Base-by-base conservation (phyloP, 2,113 vertebrate genomes). In the Nymphicus hollandicus region DNA sequence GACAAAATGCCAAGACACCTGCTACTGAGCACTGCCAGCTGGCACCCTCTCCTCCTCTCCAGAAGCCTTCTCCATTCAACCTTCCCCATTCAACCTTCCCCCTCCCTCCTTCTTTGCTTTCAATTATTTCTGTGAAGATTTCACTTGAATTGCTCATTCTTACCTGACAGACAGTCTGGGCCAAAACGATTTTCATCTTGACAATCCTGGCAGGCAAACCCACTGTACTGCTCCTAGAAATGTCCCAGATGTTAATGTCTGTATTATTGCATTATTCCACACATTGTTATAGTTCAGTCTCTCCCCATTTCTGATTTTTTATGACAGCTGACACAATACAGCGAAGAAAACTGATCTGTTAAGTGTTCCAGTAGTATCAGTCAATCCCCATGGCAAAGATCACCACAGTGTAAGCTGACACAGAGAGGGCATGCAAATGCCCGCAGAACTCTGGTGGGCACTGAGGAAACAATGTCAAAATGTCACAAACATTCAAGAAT, bases 201-300 rank as follows among this genome's bases (percentile, higher is more conserved):
- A 96, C 99, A 99, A 6, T 98, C 95, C 84, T 99, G 98, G 96
- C 99, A 99, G 61, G 98, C 98, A 61, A 98, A 98, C 5, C 99
- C 99, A 6, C 98, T 92, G 91, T 98, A 99, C 17, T 97, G 98
- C 4, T 98, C 98, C 99, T 99, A 81, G 87, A 90, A 65, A 89
- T 16, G 19, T 88, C 28, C n/a, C 63, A 93, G 25, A 16, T 52
- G 39, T 94, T 92, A 97, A 16, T 80, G 87, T 68, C 60, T 55
- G 9, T 41, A 85, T 22, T 18, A 49, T 2, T 93, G n/a, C 24
- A n/a, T 17, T 78, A 61, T 69, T 74, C 46, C 49, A 94, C 37
- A 84, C n/a, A 43, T 37, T 16, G 28, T 52, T 66, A 53, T 2
- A 53, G 11, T 19, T 76, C 68, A 63, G 6, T 24, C 33, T 77